Evolutionary conservation across 2,113 vertebrate species (phyloP).

Genomic region (Isichthys henryi): DNA sequence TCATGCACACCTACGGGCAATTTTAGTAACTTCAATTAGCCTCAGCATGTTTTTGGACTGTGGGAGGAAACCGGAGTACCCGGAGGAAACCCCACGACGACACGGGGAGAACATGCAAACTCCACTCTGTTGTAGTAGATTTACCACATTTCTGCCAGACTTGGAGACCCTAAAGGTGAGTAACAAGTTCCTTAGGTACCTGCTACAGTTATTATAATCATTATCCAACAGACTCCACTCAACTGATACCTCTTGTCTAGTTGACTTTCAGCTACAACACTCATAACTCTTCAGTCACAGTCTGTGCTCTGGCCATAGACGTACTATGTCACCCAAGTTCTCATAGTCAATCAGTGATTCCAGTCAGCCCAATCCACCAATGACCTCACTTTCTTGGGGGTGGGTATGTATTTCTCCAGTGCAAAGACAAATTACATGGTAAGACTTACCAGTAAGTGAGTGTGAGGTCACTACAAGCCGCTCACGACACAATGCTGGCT

Average conservation of each 20-base stretch:
- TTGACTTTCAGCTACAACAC: not conserved
- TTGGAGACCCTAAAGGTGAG: not conserved
- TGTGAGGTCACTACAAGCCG: not conserved
- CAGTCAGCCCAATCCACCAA: not conserved
- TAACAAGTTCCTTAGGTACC: not conserved
- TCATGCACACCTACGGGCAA: too few species aligned
- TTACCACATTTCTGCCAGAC: not conserved
- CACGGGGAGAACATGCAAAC: too few species aligned
- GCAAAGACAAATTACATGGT: not conserved
- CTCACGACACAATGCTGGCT: not conserved
- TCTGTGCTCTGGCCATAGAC: not conserved
- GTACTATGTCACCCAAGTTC: not conserved
- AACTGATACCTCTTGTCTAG: not conserved
- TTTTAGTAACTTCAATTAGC: too few species aligned
- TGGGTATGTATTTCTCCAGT: not conserved
- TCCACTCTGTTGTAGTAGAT: too few species aligned
- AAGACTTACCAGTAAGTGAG: not conserved
- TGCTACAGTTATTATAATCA: not conserved
- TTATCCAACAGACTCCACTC: not conserved
- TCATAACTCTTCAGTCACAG: not conserved
- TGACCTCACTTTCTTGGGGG: not conserved
- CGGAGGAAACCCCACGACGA: too few species aligned
- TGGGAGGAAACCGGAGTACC: too few species aligned
- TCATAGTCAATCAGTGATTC: not conserved
- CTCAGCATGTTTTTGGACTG: too few species aligned